Evolutionary conservation across 1,140 invertebrate species (phyloP).

Genomic region (Drosophila ogumai): DNA sequence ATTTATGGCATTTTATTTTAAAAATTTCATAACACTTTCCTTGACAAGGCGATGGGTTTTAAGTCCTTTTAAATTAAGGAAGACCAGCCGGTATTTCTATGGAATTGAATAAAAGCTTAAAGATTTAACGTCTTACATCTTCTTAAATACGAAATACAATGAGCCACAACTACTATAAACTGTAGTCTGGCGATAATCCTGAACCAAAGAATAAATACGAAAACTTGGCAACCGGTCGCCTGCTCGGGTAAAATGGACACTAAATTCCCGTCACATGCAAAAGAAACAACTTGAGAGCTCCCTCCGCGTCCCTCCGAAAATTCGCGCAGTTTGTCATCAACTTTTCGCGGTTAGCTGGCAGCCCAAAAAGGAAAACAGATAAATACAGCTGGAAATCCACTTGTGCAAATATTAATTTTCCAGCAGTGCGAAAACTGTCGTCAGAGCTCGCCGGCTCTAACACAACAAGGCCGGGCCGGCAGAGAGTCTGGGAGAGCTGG

Average conservation of each 20-base stretch:
- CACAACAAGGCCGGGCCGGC: constrained; percentile 14
- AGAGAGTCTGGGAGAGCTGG: constrained; percentile 20
- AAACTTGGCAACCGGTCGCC: constrained; percentile 5
- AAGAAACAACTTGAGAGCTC: constrained; percentile 17
- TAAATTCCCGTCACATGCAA: constrained; percentile 58
- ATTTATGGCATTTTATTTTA: too few species aligned
- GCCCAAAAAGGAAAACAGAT: constrained; percentile 22
- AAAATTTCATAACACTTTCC: too few species aligned
- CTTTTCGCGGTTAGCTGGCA: constrained; percentile 47
- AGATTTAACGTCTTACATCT: neutral
- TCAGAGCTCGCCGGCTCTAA: constrained; percentile 22
- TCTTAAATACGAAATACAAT: neutral
- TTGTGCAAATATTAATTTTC: constrained; percentile 66
- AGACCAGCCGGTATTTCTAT: neutral
- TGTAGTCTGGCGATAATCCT: constrained; percentile 6
- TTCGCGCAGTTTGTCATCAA: constrained; percentile 53
- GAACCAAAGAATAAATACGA: constrained; percentile 8
- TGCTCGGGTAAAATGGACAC: constrained; percentile 8
- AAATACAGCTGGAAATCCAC: constrained; percentile 54
- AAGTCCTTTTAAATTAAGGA: neutral
- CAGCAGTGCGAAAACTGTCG: constrained; percentile 59
- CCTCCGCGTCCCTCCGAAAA: constrained; percentile 4
- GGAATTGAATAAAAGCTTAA: neutral
- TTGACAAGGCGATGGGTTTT: too few species aligned
- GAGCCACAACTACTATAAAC: neutral